Evolutionary conservation across 1,140 invertebrate species (phyloP).

Genomic region (Drosophila leontia): DNA sequence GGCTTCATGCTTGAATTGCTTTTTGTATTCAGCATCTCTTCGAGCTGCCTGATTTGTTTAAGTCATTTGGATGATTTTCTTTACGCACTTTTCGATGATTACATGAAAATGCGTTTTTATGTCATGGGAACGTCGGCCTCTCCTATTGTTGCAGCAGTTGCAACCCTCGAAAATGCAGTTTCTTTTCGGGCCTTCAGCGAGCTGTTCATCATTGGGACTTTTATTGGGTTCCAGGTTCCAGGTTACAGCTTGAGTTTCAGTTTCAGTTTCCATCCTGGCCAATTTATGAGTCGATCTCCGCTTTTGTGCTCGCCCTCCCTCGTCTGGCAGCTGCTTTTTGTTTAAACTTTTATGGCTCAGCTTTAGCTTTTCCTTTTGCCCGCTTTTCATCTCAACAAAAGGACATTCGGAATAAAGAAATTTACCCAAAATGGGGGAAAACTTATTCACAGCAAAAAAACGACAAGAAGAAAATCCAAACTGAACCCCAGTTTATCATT

Average conservation of each 20-base stretch:
- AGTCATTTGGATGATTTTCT: conserved; percentile 69
- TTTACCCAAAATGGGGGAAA: conserved; percentile 48
- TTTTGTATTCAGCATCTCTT: conserved; percentile 8
- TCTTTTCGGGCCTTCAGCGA: conserved; percentile 13
- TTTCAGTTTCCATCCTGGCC: conserved; percentile 73
- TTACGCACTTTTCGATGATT: conserved; percentile 68
- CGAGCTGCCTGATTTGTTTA: conserved; percentile 61
- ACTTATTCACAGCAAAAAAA: conserved; percentile 33
- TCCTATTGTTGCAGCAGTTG: conserved; percentile 45
- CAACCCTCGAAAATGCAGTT: conserved; percentile 63
- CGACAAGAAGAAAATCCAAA: conserved; percentile 9
- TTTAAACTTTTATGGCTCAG: conserved; percentile 68
- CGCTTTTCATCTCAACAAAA: conserved; percentile 60
- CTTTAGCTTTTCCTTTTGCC: conserved; percentile 59
- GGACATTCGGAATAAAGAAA: conserved; percentile 63
- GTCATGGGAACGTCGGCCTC: conserved; percentile 63
- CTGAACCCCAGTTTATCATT: conserved; percentile 75
- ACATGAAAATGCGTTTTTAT: conserved; percentile 78
- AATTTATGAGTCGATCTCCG: conserved; percentile 69
- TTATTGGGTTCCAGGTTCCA: conserved; percentile 29
- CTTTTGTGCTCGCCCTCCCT: conserved; percentile 46
- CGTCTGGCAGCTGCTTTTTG: conserved; percentile 67
- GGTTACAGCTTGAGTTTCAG: conserved; percentile 52
- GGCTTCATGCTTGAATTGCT: conserved; percentile 67
- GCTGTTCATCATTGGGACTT: conserved; percentile 40